Conservation (phyloP, 2,113 vertebrate genomes). For the Cyprinus carpio region DNA sequence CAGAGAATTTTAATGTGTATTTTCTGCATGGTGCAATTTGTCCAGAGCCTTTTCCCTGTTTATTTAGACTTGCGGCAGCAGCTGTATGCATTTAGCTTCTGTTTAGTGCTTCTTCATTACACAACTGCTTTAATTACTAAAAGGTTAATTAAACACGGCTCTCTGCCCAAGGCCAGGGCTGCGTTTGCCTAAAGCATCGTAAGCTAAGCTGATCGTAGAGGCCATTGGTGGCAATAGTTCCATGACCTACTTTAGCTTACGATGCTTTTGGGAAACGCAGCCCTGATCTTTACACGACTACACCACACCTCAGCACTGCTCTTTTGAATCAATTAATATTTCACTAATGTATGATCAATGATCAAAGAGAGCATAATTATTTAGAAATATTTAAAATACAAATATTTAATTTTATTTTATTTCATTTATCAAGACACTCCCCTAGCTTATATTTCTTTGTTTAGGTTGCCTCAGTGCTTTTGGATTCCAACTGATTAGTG, state of each 20-base stretch:
- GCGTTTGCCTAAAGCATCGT: no score
- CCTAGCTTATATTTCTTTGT: constrained; percentile 40
- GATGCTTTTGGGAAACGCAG: constrained; percentile 17
- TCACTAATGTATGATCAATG: not conserved
- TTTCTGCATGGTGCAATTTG: not conserved
- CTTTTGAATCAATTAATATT: not conserved
- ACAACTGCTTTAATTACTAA: constrained; percentile 73
- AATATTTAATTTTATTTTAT: not conserved
- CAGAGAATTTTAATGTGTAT: not conserved
- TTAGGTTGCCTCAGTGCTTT: constrained; percentile 43
- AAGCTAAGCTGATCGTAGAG: no score
- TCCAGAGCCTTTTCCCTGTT: constrained; percentile 7
- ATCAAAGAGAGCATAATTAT: not conserved
- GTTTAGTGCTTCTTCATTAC: constrained; percentile 65
- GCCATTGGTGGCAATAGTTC: no score
- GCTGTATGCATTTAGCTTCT: constrained; percentile 60
- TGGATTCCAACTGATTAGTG: constrained; percentile 54
- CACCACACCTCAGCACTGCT: not conserved
- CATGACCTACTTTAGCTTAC: no score
- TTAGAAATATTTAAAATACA: not conserved
- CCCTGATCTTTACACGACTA: constrained; percentile 19
- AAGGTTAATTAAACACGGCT: constrained; percentile 72
- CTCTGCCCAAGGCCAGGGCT: constrained; percentile 46
- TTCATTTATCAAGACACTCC: not conserved
- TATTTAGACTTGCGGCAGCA: constrained; percentile 43